Evolutionary conservation across 2,797 vertebrate species (phyloP), one percentile per base, ranked within the genome.

Genomic region (Micropoecilia bifurca): DNA sequence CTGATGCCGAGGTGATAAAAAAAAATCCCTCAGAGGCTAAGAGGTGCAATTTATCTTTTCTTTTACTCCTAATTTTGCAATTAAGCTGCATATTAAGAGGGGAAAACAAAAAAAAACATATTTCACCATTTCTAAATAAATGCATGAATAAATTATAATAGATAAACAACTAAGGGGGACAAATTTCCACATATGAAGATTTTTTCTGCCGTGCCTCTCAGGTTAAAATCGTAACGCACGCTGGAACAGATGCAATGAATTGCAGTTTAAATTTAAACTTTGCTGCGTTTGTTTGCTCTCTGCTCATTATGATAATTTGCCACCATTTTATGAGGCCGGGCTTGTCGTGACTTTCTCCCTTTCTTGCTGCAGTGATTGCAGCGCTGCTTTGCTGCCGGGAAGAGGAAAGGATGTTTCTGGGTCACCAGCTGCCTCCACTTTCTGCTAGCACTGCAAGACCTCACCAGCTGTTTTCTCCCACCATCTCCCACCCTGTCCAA

Each of bases 391-490:
- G 81, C 66, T 80, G 85, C 76, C 75, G 73, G 47, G 69, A 78
- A 86, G 86, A 87, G 74, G 74, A 81, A 87, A 88, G 88, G 83
- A 90, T 85, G 84, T 94, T 94, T 94, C 93, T 94, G 92, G 94
- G 93, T 94, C 94, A 95, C 89, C 92, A 92, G 94, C 92, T 94
- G 91, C 88, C 91, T 87, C 74, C 82, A 30, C 87, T 93, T 93
- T 92, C 85, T 93, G 93, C 92, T 91, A 87, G 94, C 94, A 94
- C 78, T 77, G 90, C 77, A 76, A 90, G 90, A 91, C 85, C 89
- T 92, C 90, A 92, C 92, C 94, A 94, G 93, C 91, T 93, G 93
- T 91, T 95, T 91, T 85, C 89, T 83, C 86, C 90, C 85, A 74
- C 87, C 84, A 77, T 80, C 73, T 83, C 79, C 79, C 79, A 75